Percentiles rank a stretch among this genome's conserved stretches.
Conservation (phyloP, 30 jellyfish, hydroid and myxozoan species). For the Turritopsis dohrnii region DNA sequence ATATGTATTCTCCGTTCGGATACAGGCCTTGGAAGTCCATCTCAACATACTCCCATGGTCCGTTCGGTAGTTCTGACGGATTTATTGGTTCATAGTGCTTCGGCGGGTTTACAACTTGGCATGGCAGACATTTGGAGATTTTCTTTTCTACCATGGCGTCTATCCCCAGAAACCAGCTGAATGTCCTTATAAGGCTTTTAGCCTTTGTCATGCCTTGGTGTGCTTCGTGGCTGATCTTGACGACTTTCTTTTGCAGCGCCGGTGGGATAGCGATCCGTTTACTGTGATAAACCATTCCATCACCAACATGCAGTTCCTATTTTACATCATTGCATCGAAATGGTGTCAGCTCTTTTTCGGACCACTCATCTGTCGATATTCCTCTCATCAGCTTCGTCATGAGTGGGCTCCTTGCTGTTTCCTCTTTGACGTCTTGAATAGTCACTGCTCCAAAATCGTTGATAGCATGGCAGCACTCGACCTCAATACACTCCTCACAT, state of each 20-base stretch:
- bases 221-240: not conserved
- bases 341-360: no score
- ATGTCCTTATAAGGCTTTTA: not conserved
- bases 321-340: no score
- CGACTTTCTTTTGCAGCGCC: not conserved
- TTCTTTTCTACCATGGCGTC: not conserved
- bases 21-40: slow-evolving; percentile 28
- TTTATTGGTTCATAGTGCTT: not conserved
- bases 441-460: no score
- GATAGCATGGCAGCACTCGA: no score
- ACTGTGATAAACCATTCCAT: no score
- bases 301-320: no score
- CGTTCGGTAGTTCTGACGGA: not conserved
- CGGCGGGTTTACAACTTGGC: not conserved
- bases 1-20: slow-evolving; percentile 28
- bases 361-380: no score
- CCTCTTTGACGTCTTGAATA: no score
- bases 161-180: not conserved
- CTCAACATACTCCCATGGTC: slow-evolving; percentile 11
- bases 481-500: no score
- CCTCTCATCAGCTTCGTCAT: no score
- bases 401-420: no score
- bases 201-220: not conserved
- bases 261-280: not conserved
- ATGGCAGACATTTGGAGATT: not conserved